These are phyloP conservation scores for Chaetodon auriga DNA, from an alignment of 2,113 vertebrate genomes.

Conservation along the genomic window DNA sequence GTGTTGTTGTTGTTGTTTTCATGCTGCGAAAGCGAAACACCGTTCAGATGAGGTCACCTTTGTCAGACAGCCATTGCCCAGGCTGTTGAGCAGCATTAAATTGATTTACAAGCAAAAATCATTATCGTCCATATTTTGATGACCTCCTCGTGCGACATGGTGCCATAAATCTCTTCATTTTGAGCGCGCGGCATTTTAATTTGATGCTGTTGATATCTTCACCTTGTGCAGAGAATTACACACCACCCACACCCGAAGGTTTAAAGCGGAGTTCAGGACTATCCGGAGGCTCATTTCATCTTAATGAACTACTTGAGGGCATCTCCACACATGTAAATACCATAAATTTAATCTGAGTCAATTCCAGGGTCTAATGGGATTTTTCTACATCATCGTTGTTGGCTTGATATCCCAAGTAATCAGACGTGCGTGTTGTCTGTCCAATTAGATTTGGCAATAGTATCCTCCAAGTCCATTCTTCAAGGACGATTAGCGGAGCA, in stretches of 20 bases:
- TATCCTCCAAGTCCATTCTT: slow-evolving; percentile 28
- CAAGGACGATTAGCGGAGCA: slow-evolving; percentile 26
- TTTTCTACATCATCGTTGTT: slow-evolving; percentile 47
- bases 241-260: slow-evolving; percentile 25
- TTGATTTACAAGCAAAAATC: slow-evolving; percentile 66
- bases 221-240: slow-evolving; percentile 40
- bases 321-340: slow-evolving; percentile 39
- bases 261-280: slow-evolving; percentile 39
- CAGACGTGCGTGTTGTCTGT: slow-evolving; percentile 11
- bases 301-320: slow-evolving; percentile 57
- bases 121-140: slow-evolving; percentile 62
- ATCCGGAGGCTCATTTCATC: slow-evolving; percentile 35
- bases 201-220: slow-evolving; percentile 45
- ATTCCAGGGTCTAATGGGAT: slow-evolving; percentile 41
- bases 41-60: slow-evolving; percentile 68
- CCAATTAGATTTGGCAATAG: slow-evolving; percentile 41
- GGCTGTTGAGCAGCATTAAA: slow-evolving; percentile 40
- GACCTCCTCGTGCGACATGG: slow-evolving; percentile 35
- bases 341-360: slow-evolving; percentile 45
- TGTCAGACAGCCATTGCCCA: neutral
- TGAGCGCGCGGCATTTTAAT: slow-evolving; percentile 45
- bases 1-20: slow-evolving; percentile 25
- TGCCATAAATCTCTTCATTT: slow-evolving; percentile 41
- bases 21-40: slow-evolving; percentile 19
- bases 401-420: slow-evolving; percentile 31